Base-by-base conservation (phyloP, 2,888 invertebrate genomes). In the Strigamia crassipes region DNA sequence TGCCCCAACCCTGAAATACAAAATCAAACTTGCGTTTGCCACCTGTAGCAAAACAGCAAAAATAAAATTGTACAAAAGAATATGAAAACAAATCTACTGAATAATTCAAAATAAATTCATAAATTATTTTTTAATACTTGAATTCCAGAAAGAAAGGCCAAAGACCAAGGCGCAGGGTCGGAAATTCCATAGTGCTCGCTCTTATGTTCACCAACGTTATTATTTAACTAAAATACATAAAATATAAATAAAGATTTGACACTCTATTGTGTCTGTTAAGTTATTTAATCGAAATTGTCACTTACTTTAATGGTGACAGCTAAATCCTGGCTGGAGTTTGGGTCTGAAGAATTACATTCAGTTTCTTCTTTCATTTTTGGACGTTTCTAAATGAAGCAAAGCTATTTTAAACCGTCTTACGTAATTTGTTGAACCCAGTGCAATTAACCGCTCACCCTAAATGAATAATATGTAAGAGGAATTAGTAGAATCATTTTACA, bases 121-220 rank as follows among this genome's bases (percentile, higher is more conserved):
- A 66, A 23, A n/a, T n/a, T 84, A 34, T 5, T 34, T 5, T 5
- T 34, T 34, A 34, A 84, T 87, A 93, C 93, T 91, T 94, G 95
- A 82, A 95, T 89, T n/a, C 94, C 95, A 88, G 95, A 91, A 85
- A 94, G 92, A 84, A 95, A 91, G 85, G 93, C 93, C 31, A 94
- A 90, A 87, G 94, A 94, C 95, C 94, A 95, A 0, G 95, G 92
- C 0, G 95, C 95, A 21, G 90, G 89, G 86, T 95, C 94, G 83
- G 95, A 94, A 83, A 95, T 92, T 73, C 92, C 93, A 86, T 95
- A 95, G 0, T 23, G 23, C 5, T 66, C 10, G 1, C 3, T 13
- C 23, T 23, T 13, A 27, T 31, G 13, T 13, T 66, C 27, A 66
- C 27, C 27, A 51, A 1, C n/a, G 6, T 66, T 31, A 27, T 66